phyloP scores from a whole-genome alignment of 2,113 vertebrate species.

The Ardeotis arabs region DNA sequence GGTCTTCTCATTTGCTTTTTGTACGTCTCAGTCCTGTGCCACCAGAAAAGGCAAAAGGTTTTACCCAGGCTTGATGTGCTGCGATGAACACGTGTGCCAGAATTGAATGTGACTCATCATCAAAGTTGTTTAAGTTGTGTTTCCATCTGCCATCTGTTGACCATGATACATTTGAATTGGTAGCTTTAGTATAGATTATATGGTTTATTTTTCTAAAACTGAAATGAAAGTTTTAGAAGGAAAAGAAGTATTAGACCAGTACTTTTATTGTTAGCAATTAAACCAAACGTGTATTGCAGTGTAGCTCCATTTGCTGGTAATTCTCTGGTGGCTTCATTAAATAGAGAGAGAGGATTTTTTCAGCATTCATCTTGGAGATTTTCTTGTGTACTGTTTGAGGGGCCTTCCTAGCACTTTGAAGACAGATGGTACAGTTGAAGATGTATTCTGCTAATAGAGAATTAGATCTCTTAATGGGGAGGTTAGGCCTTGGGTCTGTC shows the following conservation, averaged over 20 bases:
- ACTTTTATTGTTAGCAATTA: neutral
- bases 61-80: neutral
- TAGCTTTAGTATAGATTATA: neutral
- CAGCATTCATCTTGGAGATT: neutral
- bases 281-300: neutral
- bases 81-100: neutral
- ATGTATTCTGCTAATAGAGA: neutral
- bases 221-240: neutral
- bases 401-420: neutral
- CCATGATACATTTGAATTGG: neutral
- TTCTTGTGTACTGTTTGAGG: neutral
- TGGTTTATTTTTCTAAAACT: neutral
- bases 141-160: constrained; percentile 1
- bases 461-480: neutral
- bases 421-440: neutral
- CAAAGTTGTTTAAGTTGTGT: neutral
- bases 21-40: neutral
- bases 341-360: neutral
- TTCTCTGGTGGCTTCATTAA: neutral
- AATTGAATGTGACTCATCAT: neutral
- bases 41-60: neutral
- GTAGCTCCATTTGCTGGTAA: neutral
- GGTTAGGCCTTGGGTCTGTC: neutral
- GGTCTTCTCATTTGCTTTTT: neutral
- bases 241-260: neutral